phyloP scores from a whole-genome alignment of 2,888 invertebrate species.

The Pandemis corylana region DNA sequence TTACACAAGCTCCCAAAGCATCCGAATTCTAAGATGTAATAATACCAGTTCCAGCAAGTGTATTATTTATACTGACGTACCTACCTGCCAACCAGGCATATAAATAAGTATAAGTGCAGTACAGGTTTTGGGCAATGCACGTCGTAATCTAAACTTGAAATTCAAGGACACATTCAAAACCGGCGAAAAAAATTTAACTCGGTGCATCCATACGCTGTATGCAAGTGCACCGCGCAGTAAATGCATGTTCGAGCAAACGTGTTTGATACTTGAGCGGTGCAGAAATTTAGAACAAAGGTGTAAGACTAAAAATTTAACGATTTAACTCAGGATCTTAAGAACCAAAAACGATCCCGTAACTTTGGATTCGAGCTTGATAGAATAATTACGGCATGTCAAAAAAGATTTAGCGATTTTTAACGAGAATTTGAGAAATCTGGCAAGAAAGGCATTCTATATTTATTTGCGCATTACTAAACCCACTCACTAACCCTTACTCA shows the following conservation, averaged over 20 bases:
- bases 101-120: conserved; percentile 41
- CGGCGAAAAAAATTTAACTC: conserved; percentile 72
- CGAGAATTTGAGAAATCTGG: no score
- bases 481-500: no score
- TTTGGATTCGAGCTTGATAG: no score
- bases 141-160: conserved; percentile 82
- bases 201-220: conserved; percentile 77
- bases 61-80: conserved; percentile 7
- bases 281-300: no score
- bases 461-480: no score
- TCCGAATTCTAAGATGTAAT: conserved; percentile 9
- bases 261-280: conserved; percentile 23
- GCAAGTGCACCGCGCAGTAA: conserved; percentile 72
- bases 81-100: conserved; percentile 37
- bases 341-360: no score
- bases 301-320: no score
- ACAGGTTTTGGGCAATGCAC: conserved; percentile 62
- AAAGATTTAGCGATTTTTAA: no score
- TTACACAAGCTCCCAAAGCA: not conserved
- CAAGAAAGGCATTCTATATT: no score
- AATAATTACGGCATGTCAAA: no score
- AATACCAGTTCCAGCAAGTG: conserved; percentile 24
- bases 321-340: no score
- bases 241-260: conserved; percentile 30
- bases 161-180: conserved; percentile 81